Percentiles rank a stretch among this genome's conserved stretches.
Evolutionary conservation across 2,888 invertebrate genomes (phyloP).

Genomic region (Tiliacea citrago): DNA sequence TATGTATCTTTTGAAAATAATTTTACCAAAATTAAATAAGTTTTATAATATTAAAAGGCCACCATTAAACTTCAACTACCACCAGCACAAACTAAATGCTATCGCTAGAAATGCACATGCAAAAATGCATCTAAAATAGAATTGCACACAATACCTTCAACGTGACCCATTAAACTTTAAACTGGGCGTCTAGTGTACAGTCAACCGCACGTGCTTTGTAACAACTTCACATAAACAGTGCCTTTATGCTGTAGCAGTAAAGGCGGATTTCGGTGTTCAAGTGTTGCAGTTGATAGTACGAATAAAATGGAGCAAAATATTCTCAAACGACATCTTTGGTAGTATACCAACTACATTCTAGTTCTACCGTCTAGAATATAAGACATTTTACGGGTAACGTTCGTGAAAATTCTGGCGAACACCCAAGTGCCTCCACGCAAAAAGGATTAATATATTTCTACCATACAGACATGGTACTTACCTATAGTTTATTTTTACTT

Average conservation of each 20-base stretch:
- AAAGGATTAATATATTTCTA: constrained; percentile 23
- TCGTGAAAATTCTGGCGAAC: constrained; percentile 44
- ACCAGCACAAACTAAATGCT: constrained; percentile 17
- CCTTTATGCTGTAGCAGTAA: constrained; percentile 10
- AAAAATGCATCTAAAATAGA: constrained; percentile 59
- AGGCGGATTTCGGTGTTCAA: constrained; percentile 17
- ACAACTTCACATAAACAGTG: constrained; percentile 11
- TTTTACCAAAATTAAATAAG: neutral
- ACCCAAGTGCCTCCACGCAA: constrained; percentile 33
- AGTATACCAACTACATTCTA: constrained; percentile 25
- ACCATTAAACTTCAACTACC: neutral
- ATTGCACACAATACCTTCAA: constrained; percentile 59
- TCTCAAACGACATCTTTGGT: constrained; percentile 41
- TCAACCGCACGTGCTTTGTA: constrained; percentile 6
- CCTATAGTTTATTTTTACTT: constrained; percentile 16
- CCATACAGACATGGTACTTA: constrained; percentile 9
- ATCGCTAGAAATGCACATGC: constrained; percentile 36
- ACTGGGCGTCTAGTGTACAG: constrained; percentile 51
- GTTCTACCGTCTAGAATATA: constrained; percentile 10
- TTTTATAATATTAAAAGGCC: neutral
- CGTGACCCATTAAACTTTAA: constrained; percentile 77
- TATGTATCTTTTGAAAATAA: neutral
- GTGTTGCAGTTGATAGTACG: constrained; percentile 13
- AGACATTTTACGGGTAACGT: constrained; percentile 23
- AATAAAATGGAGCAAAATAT: constrained; percentile 49